phyloP scores from a whole-genome alignment of 2,888 invertebrate species.

The Nezara viridula region DNA sequence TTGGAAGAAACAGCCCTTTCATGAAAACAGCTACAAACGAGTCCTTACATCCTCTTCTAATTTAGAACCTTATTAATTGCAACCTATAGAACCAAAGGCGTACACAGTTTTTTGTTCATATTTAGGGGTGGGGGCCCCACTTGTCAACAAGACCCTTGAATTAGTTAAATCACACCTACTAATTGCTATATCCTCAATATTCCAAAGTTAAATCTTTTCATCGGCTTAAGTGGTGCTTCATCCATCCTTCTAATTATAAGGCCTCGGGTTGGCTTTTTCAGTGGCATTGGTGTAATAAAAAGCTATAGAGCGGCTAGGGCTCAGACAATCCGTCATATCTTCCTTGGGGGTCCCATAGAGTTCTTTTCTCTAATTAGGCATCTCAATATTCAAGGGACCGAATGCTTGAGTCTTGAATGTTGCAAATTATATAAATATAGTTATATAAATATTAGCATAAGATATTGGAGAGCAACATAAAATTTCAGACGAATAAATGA shows the following conservation, averaged over 20 bases:
- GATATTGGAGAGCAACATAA: too few relatives aligned
- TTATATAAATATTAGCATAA: too few relatives aligned
- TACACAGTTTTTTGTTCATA: constrained; percentile 13
- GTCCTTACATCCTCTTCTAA: constrained; percentile 18
- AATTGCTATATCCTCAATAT: constrained; percentile 47
- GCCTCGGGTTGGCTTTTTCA: constrained; percentile 16
- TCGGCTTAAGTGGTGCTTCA: constrained; percentile 23
- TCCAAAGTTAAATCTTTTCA: constrained; percentile 43
- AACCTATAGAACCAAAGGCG: constrained; percentile 18
- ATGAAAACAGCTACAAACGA: constrained; percentile 31
- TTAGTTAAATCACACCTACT: constrained; percentile 47
- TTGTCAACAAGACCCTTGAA: constrained; percentile 32
- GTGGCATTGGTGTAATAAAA: constrained; percentile 42
- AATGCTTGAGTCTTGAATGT: background rate
- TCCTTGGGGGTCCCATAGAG: background rate
- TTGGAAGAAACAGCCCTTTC: background rate
- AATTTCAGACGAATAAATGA: too few relatives aligned
- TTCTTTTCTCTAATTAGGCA: constrained; percentile 14
- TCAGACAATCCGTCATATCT: constrained; percentile 1
- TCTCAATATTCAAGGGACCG: background rate
- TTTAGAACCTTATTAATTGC: constrained; percentile 30
- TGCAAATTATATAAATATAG: background rate
- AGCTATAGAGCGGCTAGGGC: background rate
- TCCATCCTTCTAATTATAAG: constrained; percentile 34
- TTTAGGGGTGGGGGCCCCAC: background rate